Evolutionary conservation across 2,113 vertebrate genomes (phyloP), one percentile per base, ranked within the genome.

Genomic region (Andinoacara biseriatus): DNA sequence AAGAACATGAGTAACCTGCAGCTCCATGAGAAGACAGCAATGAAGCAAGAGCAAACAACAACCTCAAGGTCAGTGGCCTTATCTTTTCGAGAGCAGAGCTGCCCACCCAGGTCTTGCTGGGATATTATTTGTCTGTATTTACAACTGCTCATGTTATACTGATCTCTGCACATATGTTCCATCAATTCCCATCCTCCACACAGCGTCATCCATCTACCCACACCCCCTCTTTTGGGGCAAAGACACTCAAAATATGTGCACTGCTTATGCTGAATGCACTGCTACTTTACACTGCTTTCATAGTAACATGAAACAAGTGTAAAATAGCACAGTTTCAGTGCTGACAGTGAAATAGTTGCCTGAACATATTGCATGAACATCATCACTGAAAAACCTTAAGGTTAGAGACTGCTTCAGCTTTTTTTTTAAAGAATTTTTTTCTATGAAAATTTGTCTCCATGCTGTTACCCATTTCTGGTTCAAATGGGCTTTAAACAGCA

Each of bases 21-120:
- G 86, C 88, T 57, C 35, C 54, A 46, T 74, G 40, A 60, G 77
- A 89, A 61, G 75, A 75, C n/a, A 31, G 78, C 56, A 84, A 69
- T 33, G 33, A 84, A 81, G 74, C 46, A 75, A 59, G 74, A 17
- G 58, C 40, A 65, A 81, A 67, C 80, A 61, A 74, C 59, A 78
- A 74, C 72, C 57, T 87, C 86, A 92, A 92, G 90, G 92, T 91
- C 88, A 90, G 83, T 6, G 62, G 74, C 86, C 86, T 92, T 87
- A 85, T 92, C 85, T 83, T 62, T 86, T 43, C 20, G 13, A 77
- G 74, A 75, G 61, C 61, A 43, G 62, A 57, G 83, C 83, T 82
- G 77, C 88, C 89, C 63, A 67, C 87, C 87, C 13, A 40, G 77
- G 54, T 81, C 43, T 54, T 40, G 61, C 65, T 81, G 54, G 43